Base-by-base conservation (phyloP, 2,888 invertebrate genomes). In the Hesperia comma region DNA sequence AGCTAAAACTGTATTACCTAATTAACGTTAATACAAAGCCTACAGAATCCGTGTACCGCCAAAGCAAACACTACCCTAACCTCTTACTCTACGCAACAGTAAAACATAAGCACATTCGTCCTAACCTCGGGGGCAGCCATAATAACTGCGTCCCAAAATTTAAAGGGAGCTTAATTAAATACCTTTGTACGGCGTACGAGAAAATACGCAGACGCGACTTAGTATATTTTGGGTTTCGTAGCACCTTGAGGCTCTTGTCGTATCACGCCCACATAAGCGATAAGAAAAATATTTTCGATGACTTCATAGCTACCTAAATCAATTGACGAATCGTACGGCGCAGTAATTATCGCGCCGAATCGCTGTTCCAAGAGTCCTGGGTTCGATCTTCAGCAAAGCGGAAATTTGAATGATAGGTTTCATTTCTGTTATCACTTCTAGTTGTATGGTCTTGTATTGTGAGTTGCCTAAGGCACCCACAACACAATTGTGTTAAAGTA, bases 121-220 rank as follows among this genome's bases (percentile, higher is more conserved):
- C 63, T 63, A 46, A 63, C 55, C 55, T 55, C 63, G 55, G 51
- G 63, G 63, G 63, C 57, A 57, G 15, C 74, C 72, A 73, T 76
- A 75, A 79, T 72, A 69, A 68, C 72, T 68, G 61, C 68, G 68
- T 69, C 69, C 73, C 75, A 63, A 63, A 63, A 63, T 79, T 75
- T 76, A 77, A 49, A 77, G 75, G 73, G 69, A 73, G 72, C 72
- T 76, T 79, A 79, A 79, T 79, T 77, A 79, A 79, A 79, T 79
- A 77, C 75, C 77, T 74, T 69, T 63, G 63, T 63, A 51, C 51
- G 53, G 53, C 40, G 53, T 43, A 60, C 43, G 32, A 15, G 57
- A 26, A 46, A 60, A 60, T 32, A 58, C 60, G 46, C 60, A 60
- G 60, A 60, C 60, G 60, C 60, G 60, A 60, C 60, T 32, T 33